Evolutionary conservation across 2,113 vertebrate species (phyloP).

Genomic region (Phylloscopus trochiloides): DNA sequence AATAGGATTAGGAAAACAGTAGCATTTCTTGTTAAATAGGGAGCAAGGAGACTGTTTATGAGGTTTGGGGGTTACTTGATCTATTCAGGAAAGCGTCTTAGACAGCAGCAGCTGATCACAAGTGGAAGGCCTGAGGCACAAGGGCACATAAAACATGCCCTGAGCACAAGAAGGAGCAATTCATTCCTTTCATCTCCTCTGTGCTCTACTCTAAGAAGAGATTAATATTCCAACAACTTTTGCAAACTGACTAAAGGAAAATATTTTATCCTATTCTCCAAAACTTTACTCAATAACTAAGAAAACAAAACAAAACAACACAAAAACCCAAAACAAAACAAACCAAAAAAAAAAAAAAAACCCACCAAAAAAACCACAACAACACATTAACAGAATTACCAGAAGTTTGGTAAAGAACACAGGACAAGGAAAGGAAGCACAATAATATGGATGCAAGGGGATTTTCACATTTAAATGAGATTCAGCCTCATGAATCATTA

Average conservation of each 20-base stretch:
- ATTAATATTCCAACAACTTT: neutral
- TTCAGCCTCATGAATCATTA: neutral
- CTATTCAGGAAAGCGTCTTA: neutral
- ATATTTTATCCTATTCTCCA: neutral
- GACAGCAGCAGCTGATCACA: neutral
- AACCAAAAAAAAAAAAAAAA: no score
- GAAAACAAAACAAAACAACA: neutral
- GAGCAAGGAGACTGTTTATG: neutral
- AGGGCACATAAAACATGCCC: neutral
- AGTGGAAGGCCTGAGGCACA: neutral
- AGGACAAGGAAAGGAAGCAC: neutral
- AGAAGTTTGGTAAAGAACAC: neutral
- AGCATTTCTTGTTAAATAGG: slow-evolving; percentile 1
- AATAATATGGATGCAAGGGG: neutral
- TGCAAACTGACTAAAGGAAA: neutral
- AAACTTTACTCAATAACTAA: neutral
- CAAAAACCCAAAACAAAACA: no score
- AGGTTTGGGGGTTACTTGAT: neutral
- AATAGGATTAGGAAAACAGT: slow-evolving; percentile 35
- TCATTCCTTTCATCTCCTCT: neutral
- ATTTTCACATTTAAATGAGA: neutral
- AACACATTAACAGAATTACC: neutral
- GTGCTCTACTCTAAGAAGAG: neutral
- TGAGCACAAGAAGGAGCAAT: neutral
- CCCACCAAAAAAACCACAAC: no score